Evolutionary conservation across 2,888 invertebrate genomes (phyloP), one percentile per base, ranked within the genome.

Genomic region (Netelia virgata): DNA sequence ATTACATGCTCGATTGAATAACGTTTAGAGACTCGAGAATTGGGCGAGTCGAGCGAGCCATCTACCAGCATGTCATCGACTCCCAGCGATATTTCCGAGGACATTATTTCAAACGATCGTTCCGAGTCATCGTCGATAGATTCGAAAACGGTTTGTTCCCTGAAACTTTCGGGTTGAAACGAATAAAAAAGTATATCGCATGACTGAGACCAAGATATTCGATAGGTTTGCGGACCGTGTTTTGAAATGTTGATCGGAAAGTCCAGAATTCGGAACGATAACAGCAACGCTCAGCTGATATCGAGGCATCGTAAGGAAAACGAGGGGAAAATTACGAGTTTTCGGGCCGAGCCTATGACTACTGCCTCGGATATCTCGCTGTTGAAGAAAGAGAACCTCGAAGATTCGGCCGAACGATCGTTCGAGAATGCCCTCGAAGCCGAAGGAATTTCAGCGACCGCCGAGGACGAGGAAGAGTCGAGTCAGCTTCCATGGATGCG

Each of bases 221-320:
- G 61, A 61, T n/a, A 82, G 82, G 72, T 79, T 47, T 57, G 28
- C 73, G 64, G 74, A 55, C 55, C 68, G 18, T 57, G 78, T 36
- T 70, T 20, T n/a, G 68, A 47, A 16, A 63, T 47, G 14, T 55
- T 74, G 66, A 50, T 36, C 23, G 18, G 68, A 55, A 61, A n/a
- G 20, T 36, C 36, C n/a, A 47, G 64, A 43, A 16, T 11, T 28
- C 41, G 16, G 10, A 41, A 20, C 36, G 36, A 36, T 36, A 36
- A 36, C 18, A 73, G 50, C 16, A 20, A n/a, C 47, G n/a, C 14
- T 28, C 50, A 43, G 18, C 18, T 36, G 6, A 36, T 36, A 61
- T n/a, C 36, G 41, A 3, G 6, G 20, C 57, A 2, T 11, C 53
- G 5, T 10, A 28, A 47, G n/a, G 18, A 41, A 3, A 36, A 20